Evolutionary conservation across 2,113 vertebrate genomes (phyloP).

Genomic region (Sakesphorus luctuosus): DNA sequence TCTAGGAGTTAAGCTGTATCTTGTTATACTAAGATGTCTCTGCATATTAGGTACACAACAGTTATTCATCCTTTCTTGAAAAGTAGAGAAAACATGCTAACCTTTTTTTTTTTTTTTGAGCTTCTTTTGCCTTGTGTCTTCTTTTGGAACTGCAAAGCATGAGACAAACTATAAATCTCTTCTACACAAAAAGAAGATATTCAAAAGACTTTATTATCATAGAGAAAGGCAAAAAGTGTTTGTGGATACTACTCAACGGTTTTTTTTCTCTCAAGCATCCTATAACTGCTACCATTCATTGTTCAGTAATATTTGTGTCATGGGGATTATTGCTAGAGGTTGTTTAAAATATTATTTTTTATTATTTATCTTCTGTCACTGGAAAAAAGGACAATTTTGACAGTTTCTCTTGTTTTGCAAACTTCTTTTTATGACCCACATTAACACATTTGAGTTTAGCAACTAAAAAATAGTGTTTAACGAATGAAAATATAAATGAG

Average conservation of each 20-base stretch:
- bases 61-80: slow-evolving; percentile 16
- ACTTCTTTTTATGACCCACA: neutral
- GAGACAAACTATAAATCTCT: neutral
- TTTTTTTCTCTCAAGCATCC: neutral
- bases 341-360: neutral
- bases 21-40: slow-evolving; percentile 54
- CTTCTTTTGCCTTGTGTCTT: neutral
- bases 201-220: neutral
- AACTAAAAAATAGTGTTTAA: neutral
- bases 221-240: neutral
- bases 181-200: neutral
- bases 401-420: neutral
- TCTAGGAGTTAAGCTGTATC: slow-evolving; percentile 61
- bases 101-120: neutral
- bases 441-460: neutral
- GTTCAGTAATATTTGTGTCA: neutral
- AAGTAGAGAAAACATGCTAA: neutral
- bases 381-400: neutral
- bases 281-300: neutral
- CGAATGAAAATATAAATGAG: neutral
- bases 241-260: neutral
- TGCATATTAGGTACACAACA: neutral
- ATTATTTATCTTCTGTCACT: neutral
- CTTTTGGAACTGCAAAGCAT: neutral
- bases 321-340: neutral